Base-by-base conservation (phyloP, 1,140 invertebrate species). In the Diabrotica undecimpunctata region DNA sequence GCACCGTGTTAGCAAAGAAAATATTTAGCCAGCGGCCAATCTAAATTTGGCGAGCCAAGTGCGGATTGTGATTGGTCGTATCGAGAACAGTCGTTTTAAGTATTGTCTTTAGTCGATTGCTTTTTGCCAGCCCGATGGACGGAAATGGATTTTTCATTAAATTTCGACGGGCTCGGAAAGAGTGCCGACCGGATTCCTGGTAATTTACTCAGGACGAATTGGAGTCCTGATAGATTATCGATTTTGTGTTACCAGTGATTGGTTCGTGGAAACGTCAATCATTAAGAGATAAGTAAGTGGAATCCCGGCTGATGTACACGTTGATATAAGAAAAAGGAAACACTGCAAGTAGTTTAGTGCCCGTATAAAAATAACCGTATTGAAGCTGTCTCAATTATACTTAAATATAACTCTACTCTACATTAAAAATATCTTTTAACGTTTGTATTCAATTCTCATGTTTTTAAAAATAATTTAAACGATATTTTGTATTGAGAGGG, bases 21-120 rank as follows among this genome's bases (percentile, higher is more conserved):
- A 78, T 78, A 78, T 78, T 78, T 78, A 74, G 76, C 75, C 77
- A 72, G 70, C 69, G 76, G 74, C 72, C 76, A 78, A 78, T 78
- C 77, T 78, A 78, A 78, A 78, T 78, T 78, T 78, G 61, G 63
- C 58, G 66, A 58, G 35, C 62, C 41, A 69, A 72, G 70, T 72
- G 70, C 64, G 46, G 39, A 57, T 65, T 61, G 68, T 72, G 70
- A 72, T 72, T 72, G 70, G 70, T 64, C 56, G 65, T 67, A 72
- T 72, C 66, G 70, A 67, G 66, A 72, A 62, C 62, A 56, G 63
- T 11, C 59, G 50, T 53, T 13, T 64, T 63, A 56, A 72, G 70
- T 72, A 67, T 72, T 72, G 59, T 70, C 64, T 63, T 67, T 72
- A 54, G 68, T 63, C 65, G 70, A 72, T 72, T 72, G 70, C 65